Evolutionary conservation across 2,113 vertebrate genomes (phyloP).

Genomic region (Lycaon pictus): DNA sequence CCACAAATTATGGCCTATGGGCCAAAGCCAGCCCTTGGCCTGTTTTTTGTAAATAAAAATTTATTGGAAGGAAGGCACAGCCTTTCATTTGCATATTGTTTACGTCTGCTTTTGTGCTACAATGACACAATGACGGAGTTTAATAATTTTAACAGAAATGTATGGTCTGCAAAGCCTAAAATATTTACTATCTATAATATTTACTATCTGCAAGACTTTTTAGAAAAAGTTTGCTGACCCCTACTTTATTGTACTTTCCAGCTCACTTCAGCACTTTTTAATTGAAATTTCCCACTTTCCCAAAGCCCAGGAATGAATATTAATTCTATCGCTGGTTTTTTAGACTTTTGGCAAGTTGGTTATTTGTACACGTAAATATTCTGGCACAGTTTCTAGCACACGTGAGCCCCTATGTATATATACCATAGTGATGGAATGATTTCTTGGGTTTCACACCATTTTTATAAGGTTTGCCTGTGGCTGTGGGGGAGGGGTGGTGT

Average conservation of each 20-base stretch:
- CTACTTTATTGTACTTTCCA: conserved; percentile 73
- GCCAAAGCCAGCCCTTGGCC: not conserved
- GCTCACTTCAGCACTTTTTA: conserved; percentile 54
- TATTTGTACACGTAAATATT: conserved; percentile 76
- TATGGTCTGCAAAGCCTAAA: conserved; percentile 25
- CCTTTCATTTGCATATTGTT: conserved; percentile 13
- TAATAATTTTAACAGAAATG: conserved; percentile 53
- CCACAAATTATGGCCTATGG: not conserved
- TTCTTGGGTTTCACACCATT: conserved; percentile 85
- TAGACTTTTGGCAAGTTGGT: conserved; percentile 76
- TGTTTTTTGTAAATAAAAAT: conserved; percentile 48
- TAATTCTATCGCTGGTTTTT: conserved; percentile 59
- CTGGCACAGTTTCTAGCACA: conserved; percentile 78
- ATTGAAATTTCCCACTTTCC: conserved; percentile 76
- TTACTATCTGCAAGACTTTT: conserved; percentile 34
- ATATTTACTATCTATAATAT: conserved; percentile 53
- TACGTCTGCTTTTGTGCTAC: not conserved
- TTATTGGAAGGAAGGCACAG: not conserved
- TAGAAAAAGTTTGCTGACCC: conserved; percentile 41
- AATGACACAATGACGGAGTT: not conserved
- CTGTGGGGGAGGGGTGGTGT: conserved; percentile 61
- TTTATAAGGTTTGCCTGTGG: conserved; percentile 83
- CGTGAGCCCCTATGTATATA: conserved; percentile 78
- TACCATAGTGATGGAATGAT: conserved; percentile 76
- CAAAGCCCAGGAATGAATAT: conserved; percentile 70